A percentile compares a stretch with the other conserved stretches of the same genome.
Conservation (phyloP, 2,888 invertebrate species). For the Morinoia aosen region DNA sequence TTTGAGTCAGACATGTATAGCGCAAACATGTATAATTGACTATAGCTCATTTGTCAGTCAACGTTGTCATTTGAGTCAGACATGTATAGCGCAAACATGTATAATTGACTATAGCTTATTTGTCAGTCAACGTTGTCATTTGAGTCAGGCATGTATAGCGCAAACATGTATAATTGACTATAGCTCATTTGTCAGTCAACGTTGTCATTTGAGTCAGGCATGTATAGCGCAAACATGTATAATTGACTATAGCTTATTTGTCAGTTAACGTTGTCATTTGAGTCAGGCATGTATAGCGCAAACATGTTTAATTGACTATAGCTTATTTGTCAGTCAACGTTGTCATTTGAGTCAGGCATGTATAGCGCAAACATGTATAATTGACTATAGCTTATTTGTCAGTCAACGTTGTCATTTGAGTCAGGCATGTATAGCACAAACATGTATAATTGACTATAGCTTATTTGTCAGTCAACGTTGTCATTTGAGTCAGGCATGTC, state of each 20-base stretch:
- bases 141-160: too few species aligned
- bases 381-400: constrained; percentile 44
- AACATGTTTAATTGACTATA: background rate
- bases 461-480: background rate
- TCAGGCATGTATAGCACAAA: background rate
- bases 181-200: constrained; percentile 17
- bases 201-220: background rate
- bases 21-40: background rate
- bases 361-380: background rate
- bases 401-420: background rate
- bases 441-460: constrained; percentile 10
- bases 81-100: background rate
- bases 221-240: background rate
- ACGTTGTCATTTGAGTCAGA: background rate
- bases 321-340: constrained; percentile 12
- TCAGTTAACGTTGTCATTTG: background rate
- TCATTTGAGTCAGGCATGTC: too few species aligned
- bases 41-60: constrained; percentile 38
- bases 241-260: constrained; percentile 45
- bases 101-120: constrained; percentile 43
- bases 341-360: too few species aligned
- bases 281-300: background rate
- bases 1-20: too few species aligned
- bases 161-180: background rate
- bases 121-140: background rate